Evolutionary conservation across 2,888 invertebrate genomes (phyloP), one percentile per base, ranked within the genome.

Genomic region (Agonum fuliginosum): DNA sequence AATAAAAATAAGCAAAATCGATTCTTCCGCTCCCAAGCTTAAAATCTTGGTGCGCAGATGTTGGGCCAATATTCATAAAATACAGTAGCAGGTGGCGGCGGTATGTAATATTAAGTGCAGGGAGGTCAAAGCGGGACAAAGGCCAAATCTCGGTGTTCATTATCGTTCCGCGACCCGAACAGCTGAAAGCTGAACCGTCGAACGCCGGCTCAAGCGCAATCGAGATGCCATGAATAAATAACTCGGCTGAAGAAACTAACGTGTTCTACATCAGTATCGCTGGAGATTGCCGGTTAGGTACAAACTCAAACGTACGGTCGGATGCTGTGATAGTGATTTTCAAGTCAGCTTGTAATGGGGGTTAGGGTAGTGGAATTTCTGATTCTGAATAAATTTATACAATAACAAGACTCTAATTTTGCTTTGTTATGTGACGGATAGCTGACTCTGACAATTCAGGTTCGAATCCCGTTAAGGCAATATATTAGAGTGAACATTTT

Each of bases 71-170:
- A 62, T 62, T 62, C 58, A 62, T 62, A 62, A 62, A 62, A 62
- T 62, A 30, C 30, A 30, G 58, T 62, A 62, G 58, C 58, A 62
- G 58, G 58, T 62, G 58, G 27, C 27, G 58, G 58, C 30, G 58
- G 27, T 27, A 27, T 62, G 58, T 30, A 62, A 62, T 62, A 62
- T 62, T 62, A 62, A 62, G 58, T 62, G 58, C 58, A 62, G 17
- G 14, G 54, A 54, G 73, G 73, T 73, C 37, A 58, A 58, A 54
- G 20, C 37, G 24, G 41, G 54, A 58, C 73, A 73, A 34, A 73
- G 73, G 34, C 41, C 73, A 73, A 73, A 73, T 54, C 73, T 37
- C 54, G 41, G 22, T 34, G 54, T 73, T 73, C 73, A 73, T 73
- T 73, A 58, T 58, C 73, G 37, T 62, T 30, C 17, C 20, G 12